A percentile compares a stretch with the other conserved stretches of the same genome.
Conservation (phyloP, 1,140 invertebrate genomes). For the Brachionus paranguensis region DNA sequence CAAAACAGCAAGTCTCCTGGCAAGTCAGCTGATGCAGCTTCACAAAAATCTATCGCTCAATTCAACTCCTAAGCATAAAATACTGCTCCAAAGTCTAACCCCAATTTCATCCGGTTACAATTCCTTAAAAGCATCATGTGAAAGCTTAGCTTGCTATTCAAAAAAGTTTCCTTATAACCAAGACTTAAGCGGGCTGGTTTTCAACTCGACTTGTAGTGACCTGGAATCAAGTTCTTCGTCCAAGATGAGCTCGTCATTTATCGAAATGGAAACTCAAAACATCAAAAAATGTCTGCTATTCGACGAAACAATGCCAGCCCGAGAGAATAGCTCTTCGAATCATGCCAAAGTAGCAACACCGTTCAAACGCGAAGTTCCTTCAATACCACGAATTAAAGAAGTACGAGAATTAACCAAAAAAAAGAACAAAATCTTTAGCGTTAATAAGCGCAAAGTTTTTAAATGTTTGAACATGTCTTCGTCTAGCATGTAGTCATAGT, state of each 20-base stretch:
- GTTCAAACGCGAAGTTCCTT: background rate
- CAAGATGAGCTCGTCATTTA: background rate
- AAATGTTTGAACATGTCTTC: slow-evolving; percentile 12
- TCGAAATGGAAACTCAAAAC: background rate
- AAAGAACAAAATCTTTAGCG: background rate
- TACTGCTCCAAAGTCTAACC: background rate
- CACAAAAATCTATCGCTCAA: background rate
- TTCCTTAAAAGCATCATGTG: background rate
- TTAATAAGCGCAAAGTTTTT: background rate
- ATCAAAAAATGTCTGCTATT: background rate
- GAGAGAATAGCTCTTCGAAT: background rate
- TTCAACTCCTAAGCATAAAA: background rate
- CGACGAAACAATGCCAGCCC: background rate
- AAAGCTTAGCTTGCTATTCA: background rate
- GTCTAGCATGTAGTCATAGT: background rate
- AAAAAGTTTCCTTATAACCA: background rate
- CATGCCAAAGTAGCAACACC: background rate
- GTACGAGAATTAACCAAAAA: background rate
- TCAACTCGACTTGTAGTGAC: background rate
- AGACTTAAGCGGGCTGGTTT: background rate
- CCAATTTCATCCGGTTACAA: slow-evolving; percentile 1
- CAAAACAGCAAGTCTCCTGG: background rate
- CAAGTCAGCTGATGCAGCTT: background rate
- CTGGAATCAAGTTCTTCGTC: background rate
- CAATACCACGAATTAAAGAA: background rate